These are phyloP conservation scores for Drosophila pruinosa DNA, from an alignment of 1,140 invertebrate species.

Conservation along the genomic window DNA sequence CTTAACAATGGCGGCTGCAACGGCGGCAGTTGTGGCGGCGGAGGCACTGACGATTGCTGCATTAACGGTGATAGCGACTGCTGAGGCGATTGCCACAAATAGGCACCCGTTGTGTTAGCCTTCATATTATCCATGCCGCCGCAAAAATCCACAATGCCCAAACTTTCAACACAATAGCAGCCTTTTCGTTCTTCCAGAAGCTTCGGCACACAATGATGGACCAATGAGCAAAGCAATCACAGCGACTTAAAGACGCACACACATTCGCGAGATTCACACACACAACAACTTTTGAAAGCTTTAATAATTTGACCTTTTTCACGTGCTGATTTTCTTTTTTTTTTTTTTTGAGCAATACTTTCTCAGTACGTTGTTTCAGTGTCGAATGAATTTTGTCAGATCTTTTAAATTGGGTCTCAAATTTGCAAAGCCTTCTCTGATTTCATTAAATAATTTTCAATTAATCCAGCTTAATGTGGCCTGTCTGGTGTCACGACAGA, in stretches of 20 bases:
- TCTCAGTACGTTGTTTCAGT: constrained; percentile 36
- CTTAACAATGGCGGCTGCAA: not conserved
- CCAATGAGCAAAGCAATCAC: too few relatives aligned
- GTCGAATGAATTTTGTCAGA: constrained; percentile 47
- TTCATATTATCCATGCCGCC: constrained; percentile 62
- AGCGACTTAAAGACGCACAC: too few relatives aligned
- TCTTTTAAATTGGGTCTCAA: not conserved
- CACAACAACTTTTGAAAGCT: not conserved
- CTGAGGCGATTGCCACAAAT: constrained; percentile 52
- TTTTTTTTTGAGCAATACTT: constrained; percentile 38
- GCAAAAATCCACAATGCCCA: not conserved
- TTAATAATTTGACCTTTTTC: constrained; percentile 11
- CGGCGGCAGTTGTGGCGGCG: constrained; percentile 8
- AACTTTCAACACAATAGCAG: not conserved
- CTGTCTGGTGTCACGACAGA: not conserved
- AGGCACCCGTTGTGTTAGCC: constrained; percentile 43
- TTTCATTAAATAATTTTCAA: not conserved
- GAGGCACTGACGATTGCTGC: constrained; percentile 7
- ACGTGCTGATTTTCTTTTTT: constrained; percentile 11
- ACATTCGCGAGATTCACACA: not conserved
- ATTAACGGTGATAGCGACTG: constrained; percentile 13
- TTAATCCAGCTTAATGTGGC: not conserved
- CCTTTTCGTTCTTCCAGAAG: too few relatives aligned
- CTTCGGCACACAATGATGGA: too few relatives aligned
- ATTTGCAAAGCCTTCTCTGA: constrained; percentile 26